Conservation (phyloP, 92 coral and sea anemone genomes). For the Isaurus tuberculatus region DNA sequence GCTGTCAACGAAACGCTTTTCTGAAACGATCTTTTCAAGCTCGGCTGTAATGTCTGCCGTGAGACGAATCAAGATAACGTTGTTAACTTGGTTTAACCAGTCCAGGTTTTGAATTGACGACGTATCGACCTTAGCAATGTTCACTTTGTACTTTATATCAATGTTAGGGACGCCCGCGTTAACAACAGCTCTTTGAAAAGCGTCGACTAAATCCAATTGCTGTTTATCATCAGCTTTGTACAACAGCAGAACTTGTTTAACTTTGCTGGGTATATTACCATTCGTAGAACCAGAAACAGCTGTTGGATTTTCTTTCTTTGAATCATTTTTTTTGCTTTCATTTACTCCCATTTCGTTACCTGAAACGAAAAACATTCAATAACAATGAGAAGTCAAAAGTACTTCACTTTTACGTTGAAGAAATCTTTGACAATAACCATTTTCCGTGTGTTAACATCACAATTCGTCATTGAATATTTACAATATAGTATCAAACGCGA, state of each 20-base stretch:
- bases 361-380: neutral
- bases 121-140: conserved; percentile 10
- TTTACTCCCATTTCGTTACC: conserved; percentile 20
- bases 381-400: neutral
- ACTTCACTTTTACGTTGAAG: neutral
- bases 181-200: conserved; percentile 81
- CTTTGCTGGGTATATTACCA: conserved; percentile 28
- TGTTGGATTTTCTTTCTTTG: neutral
- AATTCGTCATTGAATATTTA: neutral
- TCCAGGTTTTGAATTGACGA: conserved; percentile 50
- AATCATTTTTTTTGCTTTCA: conserved; percentile 18
- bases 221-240: conserved; percentile 67
- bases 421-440: neutral
- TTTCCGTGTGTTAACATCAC: neutral
- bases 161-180: conserved; percentile 4
- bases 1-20: conserved; percentile 71
- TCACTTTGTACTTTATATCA: conserved; percentile 27
- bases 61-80: conserved; percentile 80
- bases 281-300: neutral
- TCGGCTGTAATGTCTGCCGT: conserved; percentile 71
- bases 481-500: neutral
- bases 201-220: conserved; percentile 67
- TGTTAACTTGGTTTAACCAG: conserved; percentile 81
- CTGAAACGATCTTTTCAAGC: conserved; percentile 58
- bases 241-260: conserved; percentile 69